Conservation (phyloP, 2,888 invertebrate genomes). For the Pristionchus maxplancki region DNA sequence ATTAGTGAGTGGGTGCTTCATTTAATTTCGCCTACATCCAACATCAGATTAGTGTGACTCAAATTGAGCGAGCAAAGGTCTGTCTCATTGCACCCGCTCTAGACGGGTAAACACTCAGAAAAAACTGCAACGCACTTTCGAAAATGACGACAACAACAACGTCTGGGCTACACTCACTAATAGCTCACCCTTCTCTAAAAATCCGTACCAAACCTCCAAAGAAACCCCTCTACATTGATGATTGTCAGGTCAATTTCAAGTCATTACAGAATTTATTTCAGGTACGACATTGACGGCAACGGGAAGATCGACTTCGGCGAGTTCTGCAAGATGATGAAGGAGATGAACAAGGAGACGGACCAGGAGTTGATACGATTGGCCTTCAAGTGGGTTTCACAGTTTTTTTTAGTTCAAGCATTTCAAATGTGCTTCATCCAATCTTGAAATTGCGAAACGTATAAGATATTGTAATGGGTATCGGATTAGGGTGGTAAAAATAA, state of each 20-base stretch:
- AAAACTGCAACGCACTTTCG: too few species aligned
- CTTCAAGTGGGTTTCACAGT: constrained; percentile 70
- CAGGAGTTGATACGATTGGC: constrained; percentile 77
- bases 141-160: too few species aligned
- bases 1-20: background rate
- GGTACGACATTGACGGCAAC: constrained; percentile 77
- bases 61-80: background rate
- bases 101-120: too few species aligned
- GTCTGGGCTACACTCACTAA: too few species aligned
- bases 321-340: constrained; percentile 78
- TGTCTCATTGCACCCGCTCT: too few species aligned
- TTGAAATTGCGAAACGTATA: too few species aligned
- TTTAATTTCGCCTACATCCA: background rate
- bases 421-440: background rate
- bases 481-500: too few species aligned
- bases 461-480: too few species aligned
- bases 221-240: too few species aligned
- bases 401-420: background rate
- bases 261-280: constrained; percentile 34
- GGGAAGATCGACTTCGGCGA: constrained; percentile 78
- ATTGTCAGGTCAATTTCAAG: background rate
- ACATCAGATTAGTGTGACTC: background rate
- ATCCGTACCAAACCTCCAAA: too few species aligned
- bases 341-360: constrained; percentile 78
- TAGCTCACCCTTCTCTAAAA: too few species aligned